These are phyloP conservation scores for Himalopsyche tibetana DNA, from an alignment of 2,888 invertebrate genomes.

Conservation along the genomic window DNA sequence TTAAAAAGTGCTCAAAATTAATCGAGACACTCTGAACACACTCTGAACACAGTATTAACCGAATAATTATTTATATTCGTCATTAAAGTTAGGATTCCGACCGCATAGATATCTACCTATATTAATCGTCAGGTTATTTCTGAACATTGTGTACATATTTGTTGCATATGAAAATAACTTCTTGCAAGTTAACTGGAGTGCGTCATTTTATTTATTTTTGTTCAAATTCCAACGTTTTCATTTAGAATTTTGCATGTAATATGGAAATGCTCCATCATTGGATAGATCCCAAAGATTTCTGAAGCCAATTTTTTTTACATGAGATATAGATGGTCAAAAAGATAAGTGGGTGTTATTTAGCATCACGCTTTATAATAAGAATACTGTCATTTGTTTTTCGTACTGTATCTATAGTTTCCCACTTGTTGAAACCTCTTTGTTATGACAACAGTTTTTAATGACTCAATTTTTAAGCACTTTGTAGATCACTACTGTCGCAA, in stretches of 20 bases:
- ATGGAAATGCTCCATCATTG: neutral
- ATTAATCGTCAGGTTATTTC: constrained; percentile 44
- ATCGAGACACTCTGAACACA: neutral
- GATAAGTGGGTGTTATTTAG: constrained; percentile 16
- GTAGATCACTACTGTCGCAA: too few relatives aligned
- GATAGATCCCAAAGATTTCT: constrained; percentile 35
- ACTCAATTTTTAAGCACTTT: too few relatives aligned
- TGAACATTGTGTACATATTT: constrained; percentile 50
- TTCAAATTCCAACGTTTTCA: constrained; percentile 24
- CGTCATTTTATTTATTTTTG: constrained; percentile 37
- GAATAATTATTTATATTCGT: neutral
- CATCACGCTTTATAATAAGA: constrained; percentile 1
- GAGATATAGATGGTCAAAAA: constrained; percentile 11
- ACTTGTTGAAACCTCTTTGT: too few relatives aligned
- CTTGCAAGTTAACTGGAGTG: constrained; percentile 48
- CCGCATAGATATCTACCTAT: constrained; percentile 16
- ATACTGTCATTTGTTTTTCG: neutral
- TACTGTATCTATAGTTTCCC: too few relatives aligned
- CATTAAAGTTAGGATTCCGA: neutral
- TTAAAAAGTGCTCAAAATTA: neutral
- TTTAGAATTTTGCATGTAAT: constrained; percentile 28
- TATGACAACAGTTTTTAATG: too few relatives aligned
- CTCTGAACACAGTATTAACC: neutral
- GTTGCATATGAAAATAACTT: constrained; percentile 52
- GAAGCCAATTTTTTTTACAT: constrained; percentile 20